A percentile compares a stretch with the other conserved stretches of the same genome.
phyloP scores from a whole-genome alignment of 2,888 invertebrate genomes.

The Latrodectus elegans region DNA sequence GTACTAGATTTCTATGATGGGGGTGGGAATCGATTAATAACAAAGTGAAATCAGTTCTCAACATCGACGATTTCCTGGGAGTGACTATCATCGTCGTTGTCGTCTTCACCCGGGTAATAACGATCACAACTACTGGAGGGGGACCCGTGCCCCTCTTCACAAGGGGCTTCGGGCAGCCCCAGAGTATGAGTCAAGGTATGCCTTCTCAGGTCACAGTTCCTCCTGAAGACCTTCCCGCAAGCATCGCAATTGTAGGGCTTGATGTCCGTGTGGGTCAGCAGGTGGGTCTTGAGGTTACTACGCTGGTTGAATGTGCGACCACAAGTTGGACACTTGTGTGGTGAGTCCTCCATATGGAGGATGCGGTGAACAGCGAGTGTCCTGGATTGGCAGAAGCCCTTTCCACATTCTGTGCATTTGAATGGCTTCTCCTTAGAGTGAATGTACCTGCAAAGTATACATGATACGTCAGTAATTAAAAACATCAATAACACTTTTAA shows the following conservation, averaged over 20 bases:
- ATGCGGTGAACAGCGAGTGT: conserved; percentile 98
- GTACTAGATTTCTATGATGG: no score
- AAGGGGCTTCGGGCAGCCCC: conserved; percentile 59
- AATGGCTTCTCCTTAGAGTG: conserved; percentile 99
- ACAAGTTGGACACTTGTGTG: conserved; percentile 94
- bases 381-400: conserved; percentile 98
- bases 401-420: conserved; percentile 95
- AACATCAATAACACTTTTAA: no score
- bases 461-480: background rate
- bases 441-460: conserved; percentile 83
- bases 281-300: conserved; percentile 92
- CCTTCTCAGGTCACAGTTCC: conserved; percentile 91
- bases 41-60: conserved; percentile 50
- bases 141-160: conserved; percentile 43
- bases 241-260: conserved; percentile 92
- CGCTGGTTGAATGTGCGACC: conserved; percentile 93
- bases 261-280: conserved; percentile 93
- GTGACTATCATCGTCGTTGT: conserved; percentile 64
- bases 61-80: conserved; percentile 70
- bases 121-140: conserved; percentile 60
- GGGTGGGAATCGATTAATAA: no score
- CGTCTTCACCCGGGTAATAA: conserved; percentile 56
- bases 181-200: conserved; percentile 88
- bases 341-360: conserved; percentile 94
- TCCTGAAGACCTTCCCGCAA: conserved; percentile 92